These are phyloP conservation scores for Zaprionus capensis DNA, from an alignment of 1,140 invertebrate species.

Conservation along the genomic window DNA sequence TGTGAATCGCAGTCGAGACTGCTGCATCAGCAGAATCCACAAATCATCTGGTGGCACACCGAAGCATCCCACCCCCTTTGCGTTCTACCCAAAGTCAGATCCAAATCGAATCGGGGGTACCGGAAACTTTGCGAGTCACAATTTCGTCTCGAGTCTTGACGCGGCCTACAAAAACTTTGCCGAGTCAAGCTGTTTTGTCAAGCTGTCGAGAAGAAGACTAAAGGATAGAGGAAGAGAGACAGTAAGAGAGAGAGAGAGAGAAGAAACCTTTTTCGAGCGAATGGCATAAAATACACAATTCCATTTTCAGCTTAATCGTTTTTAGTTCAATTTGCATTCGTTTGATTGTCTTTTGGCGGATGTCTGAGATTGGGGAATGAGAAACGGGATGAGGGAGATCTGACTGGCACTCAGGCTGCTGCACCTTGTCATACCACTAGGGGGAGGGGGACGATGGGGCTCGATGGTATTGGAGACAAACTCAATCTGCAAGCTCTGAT, in stretches of 20 bases:
- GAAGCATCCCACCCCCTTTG: background rate
- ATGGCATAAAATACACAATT: slow-evolving; percentile 7
- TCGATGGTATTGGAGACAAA: slow-evolving; percentile 1
- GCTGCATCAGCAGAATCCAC: slow-evolving; percentile 9
- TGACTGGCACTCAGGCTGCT: background rate
- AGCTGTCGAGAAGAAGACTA: background rate
- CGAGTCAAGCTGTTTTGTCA: slow-evolving; percentile 5
- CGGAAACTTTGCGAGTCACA: slow-evolving; percentile 6
- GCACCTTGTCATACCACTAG: background rate
- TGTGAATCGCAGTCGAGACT: slow-evolving; percentile 3
- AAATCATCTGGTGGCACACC: slow-evolving; percentile 4
- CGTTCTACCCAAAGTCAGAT: no score
- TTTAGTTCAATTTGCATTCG: slow-evolving; percentile 7
- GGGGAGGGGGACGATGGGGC: background rate
- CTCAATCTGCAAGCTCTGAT: slow-evolving; percentile 6
- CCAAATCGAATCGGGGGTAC: slow-evolving; percentile 3
- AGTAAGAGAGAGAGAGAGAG: background rate
- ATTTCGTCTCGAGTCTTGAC: slow-evolving; percentile 7
- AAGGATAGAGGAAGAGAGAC: background rate
- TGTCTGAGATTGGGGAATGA: background rate
- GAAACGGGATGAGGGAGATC: no score
- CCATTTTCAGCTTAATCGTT: slow-evolving; percentile 7
- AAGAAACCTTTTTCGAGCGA: slow-evolving; percentile 7
- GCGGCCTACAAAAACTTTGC: slow-evolving; percentile 6
- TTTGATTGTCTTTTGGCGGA: slow-evolving; percentile 6